Conservation (phyloP, 2,888 invertebrate genomes). For the Rotaria magnacalcarata region DNA sequence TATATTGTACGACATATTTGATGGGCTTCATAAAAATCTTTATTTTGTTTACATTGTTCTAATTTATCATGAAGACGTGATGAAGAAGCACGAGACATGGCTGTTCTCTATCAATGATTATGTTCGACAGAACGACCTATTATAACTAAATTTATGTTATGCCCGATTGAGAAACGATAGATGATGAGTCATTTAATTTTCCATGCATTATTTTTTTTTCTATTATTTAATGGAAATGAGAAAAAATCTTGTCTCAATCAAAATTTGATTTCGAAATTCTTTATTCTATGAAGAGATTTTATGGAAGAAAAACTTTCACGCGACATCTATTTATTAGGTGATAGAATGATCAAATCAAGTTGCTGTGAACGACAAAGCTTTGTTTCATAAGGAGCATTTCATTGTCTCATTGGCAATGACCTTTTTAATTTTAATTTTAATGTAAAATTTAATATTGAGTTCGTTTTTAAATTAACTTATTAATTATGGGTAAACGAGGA, state of each 20-base stretch:
- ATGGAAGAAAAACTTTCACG: background rate
- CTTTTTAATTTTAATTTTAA: background rate
- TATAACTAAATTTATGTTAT: background rate
- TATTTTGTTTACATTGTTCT: constrained; percentile 27
- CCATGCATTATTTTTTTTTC: background rate
- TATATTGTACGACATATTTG: constrained; percentile 26
- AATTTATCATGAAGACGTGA: constrained; percentile 22
- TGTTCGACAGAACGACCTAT: background rate
- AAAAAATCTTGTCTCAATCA: background rate
- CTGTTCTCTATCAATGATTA: background rate
- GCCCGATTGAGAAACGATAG: constrained; percentile 8
- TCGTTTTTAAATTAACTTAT: background rate
- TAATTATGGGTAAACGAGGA: background rate
- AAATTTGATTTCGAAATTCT: background rate
- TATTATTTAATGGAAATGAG: background rate
- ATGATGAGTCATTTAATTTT: background rate
- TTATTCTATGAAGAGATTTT: too few relatives aligned
- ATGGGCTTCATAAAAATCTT: constrained; percentile 33
- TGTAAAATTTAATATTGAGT: background rate
- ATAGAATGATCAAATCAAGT: background rate
- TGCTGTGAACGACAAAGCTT: background rate
- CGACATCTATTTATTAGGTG: background rate
- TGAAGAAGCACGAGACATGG: background rate
- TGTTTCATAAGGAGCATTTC: background rate
- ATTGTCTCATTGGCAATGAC: background rate